phyloP scores from a whole-genome alignment of 2,888 invertebrate genomes.

The Polydrusus pterygomalis region DNA sequence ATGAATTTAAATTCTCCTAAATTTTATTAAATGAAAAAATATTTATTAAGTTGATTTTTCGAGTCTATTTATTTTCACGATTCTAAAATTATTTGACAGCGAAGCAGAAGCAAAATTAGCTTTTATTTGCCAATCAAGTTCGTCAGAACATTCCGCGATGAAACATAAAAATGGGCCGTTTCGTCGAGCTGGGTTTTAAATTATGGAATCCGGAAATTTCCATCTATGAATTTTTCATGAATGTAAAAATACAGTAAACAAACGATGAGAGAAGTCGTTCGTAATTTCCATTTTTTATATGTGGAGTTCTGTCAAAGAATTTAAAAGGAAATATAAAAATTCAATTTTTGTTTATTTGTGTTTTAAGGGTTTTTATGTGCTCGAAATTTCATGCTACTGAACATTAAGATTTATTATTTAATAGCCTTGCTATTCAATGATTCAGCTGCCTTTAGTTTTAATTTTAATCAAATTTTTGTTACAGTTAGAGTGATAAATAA shows the following conservation, averaged over 20 bases:
- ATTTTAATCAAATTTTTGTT: no score
- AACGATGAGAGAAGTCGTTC: conserved; percentile 10
- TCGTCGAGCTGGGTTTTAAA: conserved; percentile 18
- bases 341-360: not conserved
- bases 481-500: no score
- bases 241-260: conserved; percentile 24
- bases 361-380: not conserved
- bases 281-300: conserved; percentile 14
- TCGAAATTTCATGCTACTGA: not conserved
- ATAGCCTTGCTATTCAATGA: no score
- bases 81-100: conserved; percentile 11
- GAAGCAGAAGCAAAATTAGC: conserved; percentile 5
- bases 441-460: no score
- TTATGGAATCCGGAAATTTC: conserved; percentile 11
- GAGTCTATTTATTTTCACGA: not conserved
- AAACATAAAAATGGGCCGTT: conserved; percentile 23
- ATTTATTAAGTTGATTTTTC: conserved; percentile 6
- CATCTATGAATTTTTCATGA: conserved; percentile 26
- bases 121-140: conserved; percentile 20
- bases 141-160: conserved; percentile 20
- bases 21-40: not conserved
- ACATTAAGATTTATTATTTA: not conserved
- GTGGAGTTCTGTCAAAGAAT: conserved; percentile 16
- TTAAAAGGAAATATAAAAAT: not conserved
- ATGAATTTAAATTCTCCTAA: no score